Percentiles rank a stretch among this genome's conserved stretches.
These are phyloP conservation scores for Cremastinae sp. DNA, from an alignment of 2,888 invertebrate species.

Conservation along the genomic window DNA sequence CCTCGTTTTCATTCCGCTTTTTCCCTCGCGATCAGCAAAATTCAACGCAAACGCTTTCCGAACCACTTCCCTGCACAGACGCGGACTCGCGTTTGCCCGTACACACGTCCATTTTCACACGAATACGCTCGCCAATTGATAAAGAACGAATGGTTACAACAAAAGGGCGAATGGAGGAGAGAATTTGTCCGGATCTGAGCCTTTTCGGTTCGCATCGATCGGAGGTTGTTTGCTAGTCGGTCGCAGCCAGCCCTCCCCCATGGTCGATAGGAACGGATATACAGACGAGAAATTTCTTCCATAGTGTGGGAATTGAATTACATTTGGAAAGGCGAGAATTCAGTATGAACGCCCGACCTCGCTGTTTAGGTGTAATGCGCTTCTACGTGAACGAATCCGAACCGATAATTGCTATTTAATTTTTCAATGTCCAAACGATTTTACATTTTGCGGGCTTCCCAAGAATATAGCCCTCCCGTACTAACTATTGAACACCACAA, in stretches of 20 bases:
- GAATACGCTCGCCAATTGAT: not conserved
- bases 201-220: not conserved
- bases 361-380: slow-evolving; percentile 46
- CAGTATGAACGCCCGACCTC: not conserved
- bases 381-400: slow-evolving; percentile 46
- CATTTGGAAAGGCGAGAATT: slow-evolving; percentile 43
- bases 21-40: slow-evolving; percentile 52
- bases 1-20: slow-evolving; percentile 22
- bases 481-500: slow-evolving; percentile 51
- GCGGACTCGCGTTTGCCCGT: slow-evolving; percentile 4
- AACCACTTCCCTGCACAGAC: slow-evolving; percentile 2
- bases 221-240: not conserved
- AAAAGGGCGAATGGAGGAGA: not conserved
- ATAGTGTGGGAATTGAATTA: slow-evolving; percentile 3
- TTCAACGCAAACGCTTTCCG: slow-evolving; percentile 51
- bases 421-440: slow-evolving; percentile 59
- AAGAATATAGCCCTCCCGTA: slow-evolving; percentile 14
- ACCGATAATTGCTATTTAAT: slow-evolving; percentile 59
- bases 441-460: slow-evolving; percentile 50
- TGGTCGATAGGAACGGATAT: not conserved
- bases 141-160: too few relatives aligned
- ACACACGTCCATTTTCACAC: not conserved
- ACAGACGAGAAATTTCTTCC: not conserved
- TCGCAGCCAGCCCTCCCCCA: not conserved
- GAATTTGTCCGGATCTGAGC: not conserved